Base-by-base conservation (phyloP, 2,113 vertebrate species). In the Pycnonotus jocosus region DNA sequence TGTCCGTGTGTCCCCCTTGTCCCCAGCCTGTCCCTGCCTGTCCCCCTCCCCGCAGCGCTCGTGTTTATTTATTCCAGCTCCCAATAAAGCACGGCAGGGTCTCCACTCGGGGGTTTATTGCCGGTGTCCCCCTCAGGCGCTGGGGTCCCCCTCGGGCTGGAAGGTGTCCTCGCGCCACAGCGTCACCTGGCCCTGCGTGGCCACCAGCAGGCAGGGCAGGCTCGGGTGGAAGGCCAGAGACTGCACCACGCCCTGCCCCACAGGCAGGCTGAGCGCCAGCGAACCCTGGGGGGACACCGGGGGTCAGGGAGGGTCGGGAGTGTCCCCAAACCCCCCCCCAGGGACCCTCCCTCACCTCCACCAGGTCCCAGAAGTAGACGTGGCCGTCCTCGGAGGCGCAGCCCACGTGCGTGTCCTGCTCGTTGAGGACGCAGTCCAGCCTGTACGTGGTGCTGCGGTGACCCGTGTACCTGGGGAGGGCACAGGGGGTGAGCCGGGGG, bases 291-390 rank as follows among this genome's bases (percentile, higher is more conserved):
- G 88, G 21, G 10, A 28, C 38, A n/a, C 17, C 2, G 3, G 24
- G 64, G 25, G 10, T 13, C 54, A 61, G 64, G 1, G 7, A 5
- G 31, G 6, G 9, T 1, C 10, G 6, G n/a, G 15, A 4, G 16
- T 5, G 11, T 13, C 13, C 45, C 66, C 61, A 12, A 1, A 38
- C 1, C 3, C 9, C 21, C 12, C 7, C 13, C 21, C 10, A n/a
- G 12, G 2, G 38, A 28, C 16, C 45, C 35, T 5, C 12, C 0
- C 78, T 98, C 66, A 99, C 99, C 98, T 99, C 99, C 45, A 99
- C 98, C 72, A 99, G 97, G 96, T 99, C 99, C 99, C 99, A 99
- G 97, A 98, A 99, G 95, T 99, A 99, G 42, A 99, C 98, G 7
- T 98, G 97, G 14, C 99, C 99, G 0, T 99, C 99, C 96, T 99